A percentile compares a stretch with the other conserved stretches of the same genome.
These are phyloP conservation scores for Petroica traversi DNA, from an alignment of 2,113 vertebrate genomes.

Conservation along the genomic window DNA sequence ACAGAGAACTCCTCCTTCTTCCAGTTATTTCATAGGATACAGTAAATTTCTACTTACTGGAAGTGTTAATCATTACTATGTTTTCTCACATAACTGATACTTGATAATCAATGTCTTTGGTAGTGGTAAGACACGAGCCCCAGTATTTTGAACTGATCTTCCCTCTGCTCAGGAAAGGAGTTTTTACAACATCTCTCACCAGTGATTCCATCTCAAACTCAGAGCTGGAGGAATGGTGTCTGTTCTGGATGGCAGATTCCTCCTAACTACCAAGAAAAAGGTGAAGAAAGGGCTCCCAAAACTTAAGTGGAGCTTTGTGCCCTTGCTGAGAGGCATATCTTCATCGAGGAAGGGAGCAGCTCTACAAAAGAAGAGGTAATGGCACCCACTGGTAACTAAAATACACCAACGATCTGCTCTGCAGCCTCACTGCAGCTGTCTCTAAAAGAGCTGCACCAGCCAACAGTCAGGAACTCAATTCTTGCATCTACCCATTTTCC, in stretches of 20 bases:
- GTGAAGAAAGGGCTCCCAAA: background rate
- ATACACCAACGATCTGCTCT: accelerated
- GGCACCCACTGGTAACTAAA: background rate
- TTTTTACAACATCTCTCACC: background rate
- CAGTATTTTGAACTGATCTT: background rate
- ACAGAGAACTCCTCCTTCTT: background rate
- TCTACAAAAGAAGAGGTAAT: background rate
- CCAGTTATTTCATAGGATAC: background rate
- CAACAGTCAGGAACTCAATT: background rate
- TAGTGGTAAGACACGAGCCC: background rate
- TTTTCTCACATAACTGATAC: background rate
- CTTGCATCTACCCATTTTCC: background rate
- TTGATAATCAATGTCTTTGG: background rate
- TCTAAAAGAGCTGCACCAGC: background rate
- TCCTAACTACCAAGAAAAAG: background rate
- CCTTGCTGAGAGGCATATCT: background rate
- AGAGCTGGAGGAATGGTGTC: background rate
- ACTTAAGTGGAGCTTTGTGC: background rate
- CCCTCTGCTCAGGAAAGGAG: background rate
- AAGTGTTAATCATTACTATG: background rate
- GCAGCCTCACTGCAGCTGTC: background rate
- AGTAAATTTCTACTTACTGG: background rate
- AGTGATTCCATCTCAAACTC: background rate
- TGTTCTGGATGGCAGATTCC: background rate
- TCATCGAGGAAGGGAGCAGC: background rate